Evolutionary conservation across 2,888 invertebrate genomes (phyloP).

Genomic region (Drosophila meridionalis): DNA sequence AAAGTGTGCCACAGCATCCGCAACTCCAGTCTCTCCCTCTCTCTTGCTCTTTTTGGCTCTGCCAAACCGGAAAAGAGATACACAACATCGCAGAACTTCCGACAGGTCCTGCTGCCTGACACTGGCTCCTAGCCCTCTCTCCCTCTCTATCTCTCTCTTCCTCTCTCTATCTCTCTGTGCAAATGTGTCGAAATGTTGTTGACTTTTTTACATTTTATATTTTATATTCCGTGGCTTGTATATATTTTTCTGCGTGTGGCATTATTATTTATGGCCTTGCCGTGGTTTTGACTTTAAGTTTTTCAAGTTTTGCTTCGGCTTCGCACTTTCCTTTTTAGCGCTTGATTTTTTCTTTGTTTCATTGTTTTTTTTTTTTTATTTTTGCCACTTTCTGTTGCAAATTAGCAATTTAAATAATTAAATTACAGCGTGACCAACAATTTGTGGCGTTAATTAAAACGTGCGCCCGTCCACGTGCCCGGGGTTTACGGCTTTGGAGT

Average conservation of each 20-base stretch:
- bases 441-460: slow-evolving; percentile 76
- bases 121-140: neutral
- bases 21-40: neutral
- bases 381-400: slow-evolving; percentile 45
- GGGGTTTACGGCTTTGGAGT: neutral
- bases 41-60: slow-evolving; percentile 3
- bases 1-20: slow-evolving; percentile 53
- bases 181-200: slow-evolving; percentile 48
- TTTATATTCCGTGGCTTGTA: slow-evolving; percentile 6
- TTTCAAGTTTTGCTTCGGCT: slow-evolving; percentile 5
- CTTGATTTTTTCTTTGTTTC: slow-evolving; percentile 1
- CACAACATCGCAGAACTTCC: slow-evolving; percentile 59
- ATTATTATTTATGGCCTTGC: slow-evolving; percentile 71
- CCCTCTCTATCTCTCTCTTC: neutral
- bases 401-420: slow-evolving; percentile 79
- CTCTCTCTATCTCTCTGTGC: neutral
- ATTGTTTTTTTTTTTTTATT: neutral
- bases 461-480: slow-evolving; percentile 70
- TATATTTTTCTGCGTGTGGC: slow-evolving; percentile 20
- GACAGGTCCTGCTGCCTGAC: slow-evolving; percentile 42
- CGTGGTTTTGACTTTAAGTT: slow-evolving; percentile 45
- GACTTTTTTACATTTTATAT: slow-evolving; percentile 8
- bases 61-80: slow-evolving; percentile 58
- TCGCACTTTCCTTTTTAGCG: slow-evolving; percentile 68
- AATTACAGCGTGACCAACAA: slow-evolving; percentile 74